phyloP scores from a whole-genome alignment of 2,113 vertebrate species.

The Ammodramus savannarum region DNA sequence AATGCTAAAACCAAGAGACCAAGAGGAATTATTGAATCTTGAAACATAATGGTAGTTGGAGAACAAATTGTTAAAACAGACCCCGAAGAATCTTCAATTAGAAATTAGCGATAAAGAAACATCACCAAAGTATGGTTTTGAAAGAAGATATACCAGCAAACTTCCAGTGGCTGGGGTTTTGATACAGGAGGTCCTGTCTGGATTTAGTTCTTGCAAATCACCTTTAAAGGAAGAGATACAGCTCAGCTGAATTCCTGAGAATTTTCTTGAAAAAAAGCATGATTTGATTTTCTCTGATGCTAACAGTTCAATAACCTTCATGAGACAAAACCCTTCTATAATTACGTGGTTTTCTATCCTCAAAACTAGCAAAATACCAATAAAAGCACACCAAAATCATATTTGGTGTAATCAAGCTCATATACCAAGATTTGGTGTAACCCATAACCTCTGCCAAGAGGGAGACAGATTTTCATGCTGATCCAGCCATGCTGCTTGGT shows the following conservation, averaged over 20 bases:
- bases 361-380: background rate
- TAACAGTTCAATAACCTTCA: background rate
- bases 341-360: background rate
- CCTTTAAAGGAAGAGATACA: background rate
- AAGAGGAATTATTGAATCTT: background rate
- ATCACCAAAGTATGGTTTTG: background rate
- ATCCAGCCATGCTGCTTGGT: background rate
- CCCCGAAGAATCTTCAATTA: background rate
- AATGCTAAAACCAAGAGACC: background rate
- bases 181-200: background rate
- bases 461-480: background rate
- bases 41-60: background rate
- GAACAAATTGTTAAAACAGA: background rate
- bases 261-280: background rate
- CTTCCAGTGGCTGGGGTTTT: background rate
- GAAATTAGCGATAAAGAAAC: background rate
- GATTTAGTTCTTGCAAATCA: background rate
- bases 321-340: background rate
- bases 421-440: background rate
- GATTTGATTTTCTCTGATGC: background rate
- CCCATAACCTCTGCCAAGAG: background rate
- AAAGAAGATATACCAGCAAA: background rate
- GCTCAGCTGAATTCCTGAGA: background rate
- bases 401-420: background rate
- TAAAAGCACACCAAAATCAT: background rate